These are phyloP conservation scores for Orchesellides sinensis DNA, from an alignment of 2,888 invertebrate species.

Conservation along the genomic window DNA sequence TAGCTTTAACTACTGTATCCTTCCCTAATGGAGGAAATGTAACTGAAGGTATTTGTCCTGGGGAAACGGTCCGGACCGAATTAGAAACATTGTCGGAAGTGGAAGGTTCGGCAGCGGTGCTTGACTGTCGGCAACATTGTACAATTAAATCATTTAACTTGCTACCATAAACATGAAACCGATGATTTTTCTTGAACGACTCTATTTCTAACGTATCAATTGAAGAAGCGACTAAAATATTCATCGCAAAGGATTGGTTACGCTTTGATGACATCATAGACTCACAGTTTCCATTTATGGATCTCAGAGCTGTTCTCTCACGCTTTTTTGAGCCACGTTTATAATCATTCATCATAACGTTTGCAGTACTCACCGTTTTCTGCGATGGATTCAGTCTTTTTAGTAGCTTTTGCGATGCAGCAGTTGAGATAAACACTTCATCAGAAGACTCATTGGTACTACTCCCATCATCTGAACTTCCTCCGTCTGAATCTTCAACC, in stretches of 20 bases:
- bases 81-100: conserved; percentile 37
- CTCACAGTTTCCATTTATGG: too few species aligned
- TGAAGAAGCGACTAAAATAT: background rate
- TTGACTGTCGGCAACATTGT: conserved; percentile 46
- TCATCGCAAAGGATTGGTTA: too few species aligned
- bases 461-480: background rate
- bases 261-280: too few species aligned
- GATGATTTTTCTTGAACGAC: background rate
- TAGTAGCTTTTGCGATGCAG: background rate
- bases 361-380: too few species aligned
- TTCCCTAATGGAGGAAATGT: background rate
- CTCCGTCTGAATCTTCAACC: background rate
- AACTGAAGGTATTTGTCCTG: background rate
- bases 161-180: background rate
- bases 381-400: background rate
- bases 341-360: too few species aligned
- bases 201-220: background rate
- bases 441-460: conserved; percentile 1
- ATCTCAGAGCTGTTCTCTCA: too few species aligned
- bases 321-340: too few species aligned
- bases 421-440: background rate
- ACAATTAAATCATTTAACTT: conserved; percentile 23
- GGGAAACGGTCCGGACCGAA: conserved; percentile 21
- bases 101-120: background rate
- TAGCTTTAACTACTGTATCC: conserved; percentile 12